Percentiles rank a stretch among this genome's conserved stretches.
Evolutionary conservation across 2,888 invertebrate genomes (phyloP).

Genomic region (Imbricaverruca yamaguchii): DNA sequence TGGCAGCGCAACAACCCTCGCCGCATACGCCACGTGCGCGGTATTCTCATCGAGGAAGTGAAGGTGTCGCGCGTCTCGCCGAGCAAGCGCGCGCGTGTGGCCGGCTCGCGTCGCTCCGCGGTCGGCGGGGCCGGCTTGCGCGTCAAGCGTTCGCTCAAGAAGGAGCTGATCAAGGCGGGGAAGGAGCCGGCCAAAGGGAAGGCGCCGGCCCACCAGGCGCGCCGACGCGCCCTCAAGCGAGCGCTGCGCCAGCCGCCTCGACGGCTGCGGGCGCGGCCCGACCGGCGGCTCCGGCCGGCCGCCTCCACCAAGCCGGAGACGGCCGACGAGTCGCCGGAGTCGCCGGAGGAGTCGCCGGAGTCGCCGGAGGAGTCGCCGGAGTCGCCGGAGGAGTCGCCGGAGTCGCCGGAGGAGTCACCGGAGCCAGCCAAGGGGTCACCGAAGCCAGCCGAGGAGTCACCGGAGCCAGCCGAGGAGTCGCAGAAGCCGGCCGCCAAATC

Average conservation of each 20-base stretch:
- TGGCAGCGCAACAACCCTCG: conserved; percentile 33
- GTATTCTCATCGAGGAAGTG: conserved; percentile 32
- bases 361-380: conserved; percentile 24
- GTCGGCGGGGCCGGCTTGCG: not conserved
- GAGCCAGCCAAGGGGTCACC: no score
- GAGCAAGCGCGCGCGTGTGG: not conserved
- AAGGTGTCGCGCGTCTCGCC: conserved; percentile 23
- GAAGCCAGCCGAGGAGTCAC: not conserved
- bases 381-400: not conserved
- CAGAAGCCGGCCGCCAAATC: no score
- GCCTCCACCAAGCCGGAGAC: conserved; percentile 31
- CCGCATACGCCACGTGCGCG: conserved; percentile 31
- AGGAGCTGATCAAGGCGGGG: not conserved
- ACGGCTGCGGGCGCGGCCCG: not conserved
- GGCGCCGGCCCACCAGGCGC: not conserved
- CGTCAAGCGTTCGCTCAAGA: not conserved
- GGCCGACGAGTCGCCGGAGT: conserved; percentile 27
- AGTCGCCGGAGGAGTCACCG: no score
- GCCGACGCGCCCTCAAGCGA: not conserved
- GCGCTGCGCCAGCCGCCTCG: not conserved
- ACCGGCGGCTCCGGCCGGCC: conserved; percentile 26
- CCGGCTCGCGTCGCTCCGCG: not conserved
- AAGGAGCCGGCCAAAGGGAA: no score
- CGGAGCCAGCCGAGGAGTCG: no score
- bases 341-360: not conserved